Percentiles rank a stretch among this genome's conserved stretches.
Conservation (phyloP, 2,797 vertebrate species). For the Apogon hyalosoma region DNA sequence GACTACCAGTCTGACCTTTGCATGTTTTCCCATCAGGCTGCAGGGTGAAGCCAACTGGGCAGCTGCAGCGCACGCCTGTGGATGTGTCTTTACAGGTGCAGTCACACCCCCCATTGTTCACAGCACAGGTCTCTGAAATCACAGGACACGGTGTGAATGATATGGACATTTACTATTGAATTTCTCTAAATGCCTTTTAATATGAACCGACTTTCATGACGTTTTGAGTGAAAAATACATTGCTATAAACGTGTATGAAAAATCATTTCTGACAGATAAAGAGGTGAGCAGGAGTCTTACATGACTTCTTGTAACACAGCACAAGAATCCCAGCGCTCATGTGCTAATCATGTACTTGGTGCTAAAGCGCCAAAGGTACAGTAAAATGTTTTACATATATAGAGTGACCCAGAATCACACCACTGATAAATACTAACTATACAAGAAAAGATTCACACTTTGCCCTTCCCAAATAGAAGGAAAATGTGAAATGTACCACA, state of each 20-base stretch:
- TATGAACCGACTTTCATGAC: too few species aligned
- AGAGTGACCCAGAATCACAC: constrained; percentile 56
- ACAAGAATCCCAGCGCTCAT: constrained; percentile 3
- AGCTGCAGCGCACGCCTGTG: constrained; percentile 97
- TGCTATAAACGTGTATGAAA: not conserved
- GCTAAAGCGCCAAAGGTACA: constrained; percentile 30
- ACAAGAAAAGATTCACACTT: constrained; percentile 62
- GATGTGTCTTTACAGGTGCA: constrained; percentile 99
- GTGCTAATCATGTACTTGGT: constrained; percentile 1
- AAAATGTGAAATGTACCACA: constrained; percentile 85
- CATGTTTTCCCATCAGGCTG: constrained; percentile 96
- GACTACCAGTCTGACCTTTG: constrained; percentile 87
- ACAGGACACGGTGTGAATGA: constrained; percentile 33
- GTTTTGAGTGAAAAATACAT: not conserved
- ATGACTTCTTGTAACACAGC: not conserved
- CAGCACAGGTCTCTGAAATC: constrained; percentile 93
- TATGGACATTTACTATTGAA: too few species aligned
- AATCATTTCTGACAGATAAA: too few species aligned
- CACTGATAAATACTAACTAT: constrained; percentile 63
- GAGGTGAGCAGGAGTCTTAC: not conserved
- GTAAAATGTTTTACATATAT: constrained; percentile 38
- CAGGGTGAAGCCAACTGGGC: constrained; percentile 93
- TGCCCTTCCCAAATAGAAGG: constrained; percentile 63
- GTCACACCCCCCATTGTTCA: constrained; percentile 98
- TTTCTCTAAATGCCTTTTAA: too few species aligned